Evolutionary conservation across 1,140 invertebrate species (phyloP).

Genomic region (Eueides isabella): DNA sequence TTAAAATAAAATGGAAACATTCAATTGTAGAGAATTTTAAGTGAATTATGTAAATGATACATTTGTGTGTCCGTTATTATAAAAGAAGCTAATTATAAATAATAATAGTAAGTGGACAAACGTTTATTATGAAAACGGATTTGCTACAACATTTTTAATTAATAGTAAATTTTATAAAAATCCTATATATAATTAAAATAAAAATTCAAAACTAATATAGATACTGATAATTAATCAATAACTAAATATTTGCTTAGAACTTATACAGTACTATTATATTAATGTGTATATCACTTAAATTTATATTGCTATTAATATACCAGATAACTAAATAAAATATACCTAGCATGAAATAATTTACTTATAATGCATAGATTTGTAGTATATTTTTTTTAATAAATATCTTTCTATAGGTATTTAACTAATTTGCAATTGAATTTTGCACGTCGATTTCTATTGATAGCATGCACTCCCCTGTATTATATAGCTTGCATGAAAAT

Average conservation of each 20-base stretch:
- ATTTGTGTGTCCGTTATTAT: conserved; percentile 1
- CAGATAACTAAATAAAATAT: neutral
- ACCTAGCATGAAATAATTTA: conserved; percentile 30
- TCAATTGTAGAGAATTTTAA: neutral
- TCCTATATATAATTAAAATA: neutral
- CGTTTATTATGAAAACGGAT: neutral
- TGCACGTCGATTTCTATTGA: conserved; percentile 44
- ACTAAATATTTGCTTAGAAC: neutral
- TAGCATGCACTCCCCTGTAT: conserved; percentile 74
- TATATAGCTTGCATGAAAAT: conserved; percentile 78
- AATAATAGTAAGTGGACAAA: neutral
- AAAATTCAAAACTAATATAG: neutral
- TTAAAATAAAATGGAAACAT: neutral
- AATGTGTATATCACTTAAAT: neutral
- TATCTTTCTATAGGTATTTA: conserved; percentile 23
- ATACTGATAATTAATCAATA: neutral
- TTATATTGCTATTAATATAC: conserved; percentile 1
- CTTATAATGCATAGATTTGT: conserved; percentile 37
- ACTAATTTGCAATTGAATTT: conserved; percentile 27
- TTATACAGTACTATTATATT: neutral
- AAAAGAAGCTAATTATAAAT: neutral
- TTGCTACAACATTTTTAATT: no score
- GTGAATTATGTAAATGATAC: neutral
- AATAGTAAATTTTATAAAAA: neutral
- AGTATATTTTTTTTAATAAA: conserved; percentile 23